Evolutionary conservation across 1,140 invertebrate genomes (phyloP), one percentile per base, ranked within the genome.

Genomic region (Atopsyche davidsoni): DNA sequence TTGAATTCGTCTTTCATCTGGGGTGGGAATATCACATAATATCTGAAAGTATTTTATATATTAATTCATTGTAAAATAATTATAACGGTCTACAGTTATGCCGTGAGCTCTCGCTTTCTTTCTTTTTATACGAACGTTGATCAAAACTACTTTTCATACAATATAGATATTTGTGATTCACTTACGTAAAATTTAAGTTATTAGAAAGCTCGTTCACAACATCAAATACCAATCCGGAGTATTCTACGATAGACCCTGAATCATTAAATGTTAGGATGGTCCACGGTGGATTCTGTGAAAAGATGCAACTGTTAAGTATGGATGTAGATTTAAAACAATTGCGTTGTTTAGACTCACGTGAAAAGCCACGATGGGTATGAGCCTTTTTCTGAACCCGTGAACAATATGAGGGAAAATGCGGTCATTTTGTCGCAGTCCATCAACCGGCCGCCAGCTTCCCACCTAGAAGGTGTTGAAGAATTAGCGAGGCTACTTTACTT

Each of bases 231-330:
- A 92, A 68, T 17, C 89, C 89, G 3, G 69, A 68, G 57, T 80
- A 81, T 44, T 77, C 70, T 0, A 70, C 63, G 1, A 79, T 66
- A 0, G 70, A 59, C 0, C 81, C 82, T 2, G 70, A 69, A 13
- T 73, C 68, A 47, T 82, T 79, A 3, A 62, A 60, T 31, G 71
- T 70, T 1, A 89, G 63, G 7, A 85, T 82, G 61, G 89, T 85
- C 88, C 88, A 92, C 0, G 89, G 89, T 2, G 88, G 88, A 74
- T 86, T 88, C 89, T 92, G 65, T 41, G n/a, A 68, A 70, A 57
- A 59, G 7, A 55, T 35, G 31, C 17, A 51, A 35, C 14, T 18
- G 4, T 38, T 38, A 6, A 36, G 4, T 36, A 36, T 36, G 14
- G 6, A 11, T 36, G 34, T 36, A 16, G 4, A 36, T 36, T 7